Evolutionary conservation across 2,797 vertebrate genomes (phyloP).

Genomic region (Malacoctenus gilli): DNA sequence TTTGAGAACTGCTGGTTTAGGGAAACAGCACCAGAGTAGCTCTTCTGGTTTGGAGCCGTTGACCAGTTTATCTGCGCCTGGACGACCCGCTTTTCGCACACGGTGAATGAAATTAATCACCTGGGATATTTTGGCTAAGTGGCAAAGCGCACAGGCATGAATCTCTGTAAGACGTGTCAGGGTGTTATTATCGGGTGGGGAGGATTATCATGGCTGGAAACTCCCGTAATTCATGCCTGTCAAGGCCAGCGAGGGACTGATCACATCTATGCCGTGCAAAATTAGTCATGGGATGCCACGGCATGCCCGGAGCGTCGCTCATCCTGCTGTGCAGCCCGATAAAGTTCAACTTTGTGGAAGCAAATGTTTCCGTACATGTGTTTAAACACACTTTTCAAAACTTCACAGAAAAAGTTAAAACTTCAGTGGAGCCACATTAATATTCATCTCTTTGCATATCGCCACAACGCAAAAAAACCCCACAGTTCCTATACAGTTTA

Average conservation of each 20-base stretch:
- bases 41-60: slow-evolving; percentile 23
- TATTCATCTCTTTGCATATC: slow-evolving; percentile 17
- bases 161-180: slow-evolving; percentile 54
- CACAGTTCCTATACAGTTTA: slow-evolving; percentile 38
- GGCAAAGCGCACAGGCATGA: slow-evolving; percentile 27
- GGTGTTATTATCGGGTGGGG: slow-evolving; percentile 63
- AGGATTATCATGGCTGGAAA: slow-evolving; percentile 57
- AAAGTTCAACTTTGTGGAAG: slow-evolving; percentile 8
- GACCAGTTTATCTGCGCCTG: slow-evolving; percentile 30
- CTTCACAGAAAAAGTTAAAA: background rate
- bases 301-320: slow-evolving; percentile 6
- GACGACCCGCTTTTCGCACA: slow-evolving; percentile 34
- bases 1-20: too few species aligned
- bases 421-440: slow-evolving; percentile 5
- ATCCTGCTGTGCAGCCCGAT: slow-evolving; percentile 17
- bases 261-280: slow-evolving; percentile 38
- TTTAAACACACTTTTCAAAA: slow-evolving; percentile 26
- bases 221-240: slow-evolving; percentile 59
- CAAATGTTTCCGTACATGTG: background rate
- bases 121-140: slow-evolving; percentile 52
- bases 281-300: slow-evolving; percentile 34
- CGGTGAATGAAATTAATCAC: slow-evolving; percentile 56
- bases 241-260: slow-evolving; percentile 29
- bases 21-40: too few species aligned
- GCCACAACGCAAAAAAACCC: slow-evolving; percentile 13